Base-by-base conservation (phyloP, 2,797 vertebrate genomes). In the Karalla daura region DNA sequence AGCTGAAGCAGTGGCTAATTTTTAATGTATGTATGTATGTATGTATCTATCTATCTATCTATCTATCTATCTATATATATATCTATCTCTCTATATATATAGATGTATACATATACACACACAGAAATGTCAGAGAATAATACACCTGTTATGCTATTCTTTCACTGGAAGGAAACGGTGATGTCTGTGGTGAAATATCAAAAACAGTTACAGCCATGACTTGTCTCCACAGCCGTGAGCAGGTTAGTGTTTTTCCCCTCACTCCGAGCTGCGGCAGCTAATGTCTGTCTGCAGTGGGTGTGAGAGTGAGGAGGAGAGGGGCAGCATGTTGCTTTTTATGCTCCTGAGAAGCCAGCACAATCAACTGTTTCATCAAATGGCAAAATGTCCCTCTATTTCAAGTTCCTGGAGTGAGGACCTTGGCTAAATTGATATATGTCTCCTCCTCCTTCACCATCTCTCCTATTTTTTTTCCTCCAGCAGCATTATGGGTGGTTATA, bases 401-500 rank as follows among this genome's bases (percentile, higher is more conserved):
- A 92, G 93, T 95, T 96, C 94, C 94, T 94, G 93, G 92, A 96
- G 95, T 92, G 92, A 95, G 95, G 94, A 94, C 84, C 94, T 94
- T 95, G 74, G 41, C 89, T 92, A 98, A 98, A 98, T 96, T 97
- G 96, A 98, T 96, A 95, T 93, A 96, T 95, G 93, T 95, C 94
- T 96, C 96, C 84, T 94, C 75, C 72, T 70, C 46, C 41, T 55
- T 18, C 66, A 74, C 52, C 33, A 70, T 49, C 62, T 44, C 58
- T 63, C 66, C 47, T 95, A 51, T 62, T 66, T 70, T 62, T 66
- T 70, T 62, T 39, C 95, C 95, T 92, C 91, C 93, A 93, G 94
- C 95, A 94, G 94, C 96, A 98, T 98, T 98, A 98, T 95, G 95
- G 86, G 95, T 93, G 93, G 77, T 97, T 97, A 96, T 99, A 96